phyloP scores from a whole-genome alignment of 2,113 vertebrate species.

The Rhinoderma darwinii region DNA sequence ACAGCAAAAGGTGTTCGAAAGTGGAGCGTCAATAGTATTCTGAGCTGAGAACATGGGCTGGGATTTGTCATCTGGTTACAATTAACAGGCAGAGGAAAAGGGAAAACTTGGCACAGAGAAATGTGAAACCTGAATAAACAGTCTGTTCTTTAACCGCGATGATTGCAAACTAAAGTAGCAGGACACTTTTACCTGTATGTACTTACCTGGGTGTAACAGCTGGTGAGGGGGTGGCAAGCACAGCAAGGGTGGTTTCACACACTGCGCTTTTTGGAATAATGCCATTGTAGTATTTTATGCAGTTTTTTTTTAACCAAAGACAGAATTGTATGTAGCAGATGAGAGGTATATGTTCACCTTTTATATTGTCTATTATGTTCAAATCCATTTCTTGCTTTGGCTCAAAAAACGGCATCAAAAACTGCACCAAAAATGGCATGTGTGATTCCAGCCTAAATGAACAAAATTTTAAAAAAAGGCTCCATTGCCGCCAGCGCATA shows the following conservation, averaged over 20 bases:
- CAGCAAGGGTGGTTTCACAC: too few relatives aligned
- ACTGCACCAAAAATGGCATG: too few relatives aligned
- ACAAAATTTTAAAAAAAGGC: neutral
- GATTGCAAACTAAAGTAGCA: neutral
- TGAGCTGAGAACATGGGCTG: neutral
- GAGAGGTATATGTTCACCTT: too few relatives aligned
- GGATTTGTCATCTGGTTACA: neutral
- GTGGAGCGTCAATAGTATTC: neutral
- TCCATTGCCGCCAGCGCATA: neutral
- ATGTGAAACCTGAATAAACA: neutral
- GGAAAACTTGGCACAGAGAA: neutral
- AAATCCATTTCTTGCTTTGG: too few relatives aligned
- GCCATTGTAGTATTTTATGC: too few relatives aligned
- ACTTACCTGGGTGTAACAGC: conserved; percentile 3
- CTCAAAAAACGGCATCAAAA: too few relatives aligned
- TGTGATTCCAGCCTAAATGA: too few relatives aligned
- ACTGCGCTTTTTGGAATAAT: too few relatives aligned
- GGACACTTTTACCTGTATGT: neutral
- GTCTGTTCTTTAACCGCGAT: neutral
- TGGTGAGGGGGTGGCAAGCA: too few relatives aligned
- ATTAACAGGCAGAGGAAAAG: neutral
- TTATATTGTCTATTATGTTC: too few relatives aligned
- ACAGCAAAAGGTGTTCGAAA: neutral
- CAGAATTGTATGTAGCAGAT: too few relatives aligned
- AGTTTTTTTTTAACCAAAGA: too few relatives aligned